Evolutionary conservation across 2,888 invertebrate species (phyloP).

Genomic region (Diplazon laetatorius): DNA sequence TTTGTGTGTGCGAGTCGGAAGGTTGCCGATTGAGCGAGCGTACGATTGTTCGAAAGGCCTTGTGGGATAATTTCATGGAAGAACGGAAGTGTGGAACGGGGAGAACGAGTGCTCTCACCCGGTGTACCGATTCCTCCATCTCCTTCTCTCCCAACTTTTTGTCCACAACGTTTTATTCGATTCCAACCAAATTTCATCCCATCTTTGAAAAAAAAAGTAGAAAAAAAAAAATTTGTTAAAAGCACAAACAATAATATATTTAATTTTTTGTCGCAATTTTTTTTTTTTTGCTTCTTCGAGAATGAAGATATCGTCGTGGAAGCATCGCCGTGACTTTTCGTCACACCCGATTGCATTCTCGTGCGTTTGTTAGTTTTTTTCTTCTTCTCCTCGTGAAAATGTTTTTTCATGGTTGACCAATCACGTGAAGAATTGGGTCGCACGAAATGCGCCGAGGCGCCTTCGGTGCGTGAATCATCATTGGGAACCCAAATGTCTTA

Average conservation of each 20-base stretch:
- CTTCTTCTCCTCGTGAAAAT: neutral
- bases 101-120: conserved; percentile 47
- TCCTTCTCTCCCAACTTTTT: neutral
- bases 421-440: conserved; percentile 33
- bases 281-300: too few species aligned
- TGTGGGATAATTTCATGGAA: conserved; percentile 58
- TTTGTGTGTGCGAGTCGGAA: neutral
- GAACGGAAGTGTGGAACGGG: conserved; percentile 49
- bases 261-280: neutral
- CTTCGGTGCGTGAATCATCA: too few species aligned
- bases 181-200: too few species aligned
- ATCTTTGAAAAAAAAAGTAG: too few species aligned
- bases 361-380: neutral
- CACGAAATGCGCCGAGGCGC: conserved; percentile 6
- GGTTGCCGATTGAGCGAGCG: conserved; percentile 29
- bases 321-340: neutral
- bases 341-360: neutral
- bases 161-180: neutral
- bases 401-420: conserved; percentile 26
- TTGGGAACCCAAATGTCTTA: too few species aligned
- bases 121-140: conserved; percentile 26
- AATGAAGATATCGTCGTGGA: neutral
- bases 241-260: neutral
- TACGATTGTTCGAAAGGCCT: conserved; percentile 57
- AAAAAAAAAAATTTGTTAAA: neutral